Evolutionary conservation across 2,113 vertebrate genomes (phyloP).

Genomic region (Hippoglossus stenolepis): DNA sequence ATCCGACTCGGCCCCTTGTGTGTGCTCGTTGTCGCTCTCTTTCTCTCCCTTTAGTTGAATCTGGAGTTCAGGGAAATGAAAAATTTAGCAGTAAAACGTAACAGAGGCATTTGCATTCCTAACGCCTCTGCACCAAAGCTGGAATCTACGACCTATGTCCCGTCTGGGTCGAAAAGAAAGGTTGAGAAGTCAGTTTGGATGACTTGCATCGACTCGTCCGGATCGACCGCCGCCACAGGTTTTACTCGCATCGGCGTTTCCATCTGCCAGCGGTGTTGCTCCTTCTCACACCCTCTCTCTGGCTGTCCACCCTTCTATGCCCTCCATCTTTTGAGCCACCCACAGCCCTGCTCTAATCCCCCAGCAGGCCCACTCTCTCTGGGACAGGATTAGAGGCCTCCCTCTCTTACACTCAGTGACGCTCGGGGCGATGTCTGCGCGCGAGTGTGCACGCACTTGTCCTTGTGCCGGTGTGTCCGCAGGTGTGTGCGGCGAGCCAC

Average conservation of each 20-base stretch:
- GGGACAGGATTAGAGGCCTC: conserved; percentile 72
- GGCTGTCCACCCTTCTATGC: conserved; percentile 47
- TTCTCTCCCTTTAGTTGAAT: not conserved
- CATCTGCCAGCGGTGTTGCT: conserved; percentile 22
- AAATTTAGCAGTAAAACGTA: not conserved
- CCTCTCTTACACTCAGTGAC: conserved; percentile 32
- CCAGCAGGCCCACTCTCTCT: conserved; percentile 64
- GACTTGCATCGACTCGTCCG: conserved; percentile 3
- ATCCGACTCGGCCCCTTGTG: too few species aligned
- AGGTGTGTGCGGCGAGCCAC: conserved; percentile 8
- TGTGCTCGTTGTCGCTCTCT: too few species aligned
- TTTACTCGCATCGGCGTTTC: conserved; percentile 23
- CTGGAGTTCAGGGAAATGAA: not conserved
- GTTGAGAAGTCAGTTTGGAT: conserved; percentile 9
- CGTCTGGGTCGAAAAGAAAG: not conserved
- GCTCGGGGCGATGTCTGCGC: conserved; percentile 37
- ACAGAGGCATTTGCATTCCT: not conserved
- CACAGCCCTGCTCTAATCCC: conserved; percentile 66
- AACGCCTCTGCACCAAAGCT: not conserved
- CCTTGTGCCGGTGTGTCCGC: not conserved
- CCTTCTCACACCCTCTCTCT: conserved; percentile 27
- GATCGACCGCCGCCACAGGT: conserved; percentile 1
- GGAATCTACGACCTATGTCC: not conserved
- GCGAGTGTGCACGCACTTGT: not conserved
- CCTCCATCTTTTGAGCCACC: conserved; percentile 65